Base-by-base conservation (phyloP, 2,797 vertebrate species). In the Peromyscus eremicus region DNA sequence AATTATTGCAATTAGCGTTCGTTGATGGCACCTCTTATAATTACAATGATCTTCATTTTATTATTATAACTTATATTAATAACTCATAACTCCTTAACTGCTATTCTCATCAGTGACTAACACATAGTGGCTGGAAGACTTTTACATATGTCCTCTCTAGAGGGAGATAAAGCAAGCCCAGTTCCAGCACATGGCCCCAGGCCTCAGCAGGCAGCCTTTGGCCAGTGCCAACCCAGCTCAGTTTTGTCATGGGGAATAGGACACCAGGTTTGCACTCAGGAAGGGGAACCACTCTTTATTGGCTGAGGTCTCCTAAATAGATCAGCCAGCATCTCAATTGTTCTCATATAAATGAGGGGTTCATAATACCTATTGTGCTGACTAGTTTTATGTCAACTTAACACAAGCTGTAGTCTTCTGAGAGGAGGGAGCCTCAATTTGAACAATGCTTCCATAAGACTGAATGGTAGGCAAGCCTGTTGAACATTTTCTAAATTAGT, bases 191-290 rank as follows among this genome's bases (percentile, higher is more conserved):
- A 12, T 0, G 9, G n/a, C 14, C 57, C 2, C 21, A 2, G 25
- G 81, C 12, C 46, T 2, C 40, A 2, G 25, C 0, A 0, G 37
- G 2, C 23, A 19, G 73, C 43, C 49, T 13, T 2, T 0, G 25
- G 68, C 34, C 43, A 10, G 12, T 0, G 34, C 0, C 0, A 92
- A 29, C 29, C 62, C 23, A 29, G 23, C 73, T 46, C 14, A 9
- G 17, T 34, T 37, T 27, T 3, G 6, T 0, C 1, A 13, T 6
- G 5, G 46, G 3, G 9, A 2, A 3, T 1, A 7, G 21, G 4
- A 14, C 2, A 12, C 12, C 32, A 19, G 43, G 29, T 23, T 27
- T 75, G 3, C 21, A 32, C 14, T 27, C 0, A 2, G 9, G 0
- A 46, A 32, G 5, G 1, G 8, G 43, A 52, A 46, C 0, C 3